These are phyloP conservation scores for Temnothorax ravouxi DNA, from an alignment of 2,888 invertebrate genomes.

Conservation along the genomic window DNA sequence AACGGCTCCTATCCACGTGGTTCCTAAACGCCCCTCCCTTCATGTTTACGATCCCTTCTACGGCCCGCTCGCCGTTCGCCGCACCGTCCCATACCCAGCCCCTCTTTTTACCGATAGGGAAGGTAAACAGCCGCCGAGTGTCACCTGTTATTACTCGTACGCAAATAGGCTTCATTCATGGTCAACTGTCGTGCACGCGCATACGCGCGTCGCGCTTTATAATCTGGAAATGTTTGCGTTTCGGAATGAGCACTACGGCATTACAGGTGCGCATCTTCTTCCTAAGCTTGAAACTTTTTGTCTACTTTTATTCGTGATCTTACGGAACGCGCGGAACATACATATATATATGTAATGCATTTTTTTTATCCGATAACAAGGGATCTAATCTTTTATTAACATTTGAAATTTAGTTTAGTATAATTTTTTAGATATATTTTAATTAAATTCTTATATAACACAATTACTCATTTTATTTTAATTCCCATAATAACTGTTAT, in stretches of 20 bases:
- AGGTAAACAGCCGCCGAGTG: conserved; percentile 79
- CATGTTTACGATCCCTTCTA: conserved; percentile 58
- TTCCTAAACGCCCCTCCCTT: conserved; percentile 57
- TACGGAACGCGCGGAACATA: not conserved
- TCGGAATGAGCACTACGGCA: not conserved
- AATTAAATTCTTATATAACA: not conserved
- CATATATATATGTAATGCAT: not conserved
- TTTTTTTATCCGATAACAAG: not conserved
- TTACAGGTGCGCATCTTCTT: not conserved
- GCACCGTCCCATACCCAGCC: conserved; percentile 65
- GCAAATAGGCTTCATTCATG: conserved; percentile 82
- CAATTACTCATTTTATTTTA: not conserved
- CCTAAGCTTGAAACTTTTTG: not conserved
- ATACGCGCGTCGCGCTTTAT: conserved; percentile 47
- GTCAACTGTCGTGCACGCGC: conserved; percentile 69
- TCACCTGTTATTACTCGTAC: conserved; percentile 83
- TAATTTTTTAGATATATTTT: not conserved
- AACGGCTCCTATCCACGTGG: conserved; percentile 56
- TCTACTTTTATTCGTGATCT: not conserved
- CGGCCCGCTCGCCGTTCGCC: conserved; percentile 40
- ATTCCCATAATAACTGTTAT: not conserved
- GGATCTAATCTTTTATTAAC: not conserved
- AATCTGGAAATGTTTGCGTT: conserved; percentile 32
- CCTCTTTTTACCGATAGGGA: conserved; percentile 76
- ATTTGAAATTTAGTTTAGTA: not conserved